phyloP scores from a whole-genome alignment of 1,140 invertebrate genomes.

The Periplaneta americana region DNA sequence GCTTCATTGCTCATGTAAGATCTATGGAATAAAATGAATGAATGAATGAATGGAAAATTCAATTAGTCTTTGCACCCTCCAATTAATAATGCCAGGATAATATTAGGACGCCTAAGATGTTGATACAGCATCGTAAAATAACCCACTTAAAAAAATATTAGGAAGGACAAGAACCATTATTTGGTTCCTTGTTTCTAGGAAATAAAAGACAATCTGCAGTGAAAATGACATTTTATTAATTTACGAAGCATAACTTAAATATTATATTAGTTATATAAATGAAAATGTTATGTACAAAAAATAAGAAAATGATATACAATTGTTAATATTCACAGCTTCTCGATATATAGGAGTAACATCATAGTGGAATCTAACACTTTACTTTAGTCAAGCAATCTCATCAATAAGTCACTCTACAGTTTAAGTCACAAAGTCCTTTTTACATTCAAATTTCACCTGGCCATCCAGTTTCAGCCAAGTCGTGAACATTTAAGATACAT shows the following conservation, averaged over 20 bases:
- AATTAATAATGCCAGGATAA: no score
- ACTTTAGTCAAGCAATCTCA: neutral
- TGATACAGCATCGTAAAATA: no score
- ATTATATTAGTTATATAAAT: slow-evolving; percentile 18
- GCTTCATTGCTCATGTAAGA: no score
- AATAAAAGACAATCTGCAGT: neutral
- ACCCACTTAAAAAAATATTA: no score
- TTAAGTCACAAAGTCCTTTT: neutral
- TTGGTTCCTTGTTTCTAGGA: no score
- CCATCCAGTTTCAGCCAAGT: no score
- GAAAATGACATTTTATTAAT: slow-evolving; percentile 10
- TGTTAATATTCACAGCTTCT: neutral
- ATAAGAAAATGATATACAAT: slow-evolving; percentile 10
- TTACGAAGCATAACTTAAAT: slow-evolving; percentile 12
- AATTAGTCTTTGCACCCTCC: no score
- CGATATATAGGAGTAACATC: neutral
- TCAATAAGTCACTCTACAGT: neutral
- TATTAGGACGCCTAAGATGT: no score
- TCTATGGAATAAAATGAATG: no score
- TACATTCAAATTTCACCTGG: no score
- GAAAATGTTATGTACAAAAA: slow-evolving; percentile 19
- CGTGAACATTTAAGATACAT: neutral
- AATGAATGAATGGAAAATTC: no score
- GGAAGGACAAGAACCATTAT: no score
- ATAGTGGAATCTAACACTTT: neutral